phyloP scores from a whole-genome alignment of 1,140 invertebrate genomes.

The Drosophila orosa region DNA sequence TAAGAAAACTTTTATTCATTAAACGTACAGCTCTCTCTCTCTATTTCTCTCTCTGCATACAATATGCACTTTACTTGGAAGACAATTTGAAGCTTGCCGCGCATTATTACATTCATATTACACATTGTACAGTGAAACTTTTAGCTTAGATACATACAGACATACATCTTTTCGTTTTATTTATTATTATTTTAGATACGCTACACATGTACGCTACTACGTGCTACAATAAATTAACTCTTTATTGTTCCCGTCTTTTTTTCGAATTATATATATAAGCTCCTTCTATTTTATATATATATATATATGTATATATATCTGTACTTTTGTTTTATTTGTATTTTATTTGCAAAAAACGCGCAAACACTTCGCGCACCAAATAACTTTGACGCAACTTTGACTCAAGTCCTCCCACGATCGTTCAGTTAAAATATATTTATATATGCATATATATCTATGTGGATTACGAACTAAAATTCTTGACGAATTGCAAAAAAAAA shows the following conservation, averaged over 20 bases:
- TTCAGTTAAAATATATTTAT: conserved; percentile 41
- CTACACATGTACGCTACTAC: conserved; percentile 70
- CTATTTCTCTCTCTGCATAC: conserved; percentile 40
- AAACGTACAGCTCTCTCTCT: conserved; percentile 43
- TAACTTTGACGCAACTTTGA: conserved; percentile 62
- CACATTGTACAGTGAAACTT: conserved; percentile 52
- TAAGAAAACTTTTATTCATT: conserved; percentile 69
- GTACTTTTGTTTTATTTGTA: conserved; percentile 1
- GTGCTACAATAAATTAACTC: conserved; percentile 75
- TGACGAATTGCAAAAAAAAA: conserved; percentile 64
- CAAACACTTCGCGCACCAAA: conserved; percentile 61
- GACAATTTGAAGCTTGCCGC: conserved; percentile 68
- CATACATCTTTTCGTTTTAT: conserved; percentile 48
- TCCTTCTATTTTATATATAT: conserved; percentile 11
- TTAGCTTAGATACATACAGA: conserved; percentile 54
- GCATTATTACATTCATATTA: conserved; percentile 55
- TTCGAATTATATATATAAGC: conserved; percentile 19
- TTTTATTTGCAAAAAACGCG: conserved; percentile 38
- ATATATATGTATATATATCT: not conserved
- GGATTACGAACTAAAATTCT: conserved; percentile 57
- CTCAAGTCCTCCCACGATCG: conserved; percentile 59
- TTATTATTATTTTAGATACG: conserved; percentile 55
- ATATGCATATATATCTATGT: conserved; percentile 34
- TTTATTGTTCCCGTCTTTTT: conserved; percentile 66
- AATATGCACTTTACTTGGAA: conserved; percentile 66